Conservation (phyloP, 2,113 vertebrate genomes). For the Ceyx margarethae region DNA sequence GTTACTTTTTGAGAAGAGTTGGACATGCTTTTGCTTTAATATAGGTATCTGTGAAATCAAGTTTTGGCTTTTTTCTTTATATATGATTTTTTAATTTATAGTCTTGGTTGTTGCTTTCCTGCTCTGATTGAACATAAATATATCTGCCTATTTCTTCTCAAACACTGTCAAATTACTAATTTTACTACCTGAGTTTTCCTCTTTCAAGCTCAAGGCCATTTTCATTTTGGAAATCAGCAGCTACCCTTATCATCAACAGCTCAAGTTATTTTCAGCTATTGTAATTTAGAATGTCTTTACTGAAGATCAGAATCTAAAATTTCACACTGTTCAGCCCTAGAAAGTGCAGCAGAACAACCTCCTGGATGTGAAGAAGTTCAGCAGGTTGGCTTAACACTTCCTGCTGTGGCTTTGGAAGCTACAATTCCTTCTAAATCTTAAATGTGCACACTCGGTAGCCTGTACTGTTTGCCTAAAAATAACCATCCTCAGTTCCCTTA, state of each 20-base stretch:
- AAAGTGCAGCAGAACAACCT: not conserved
- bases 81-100: not conserved
- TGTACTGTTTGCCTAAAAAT: not conserved
- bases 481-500: not conserved
- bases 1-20: not conserved
- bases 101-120: not conserved
- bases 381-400: not conserved
- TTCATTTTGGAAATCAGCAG: not conserved
- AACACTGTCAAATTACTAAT: not conserved
- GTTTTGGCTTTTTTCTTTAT: not conserved
- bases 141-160: not conserved
- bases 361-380: not conserved
- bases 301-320: not conserved
- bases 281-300: not conserved
- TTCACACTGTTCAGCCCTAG: not conserved
- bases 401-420: not conserved
- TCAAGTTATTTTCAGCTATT: not conserved
- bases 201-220: constrained; percentile 6
- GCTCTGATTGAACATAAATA: not conserved
- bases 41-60: not conserved
- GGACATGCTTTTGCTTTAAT: not conserved
- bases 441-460: too few relatives aligned
- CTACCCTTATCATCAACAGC: not conserved
- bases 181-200: constrained; percentile 1
- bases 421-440: not conserved